Evolutionary conservation across 1,140 invertebrate genomes (phyloP).

Genomic region (Temnothorax nylanderi): DNA sequence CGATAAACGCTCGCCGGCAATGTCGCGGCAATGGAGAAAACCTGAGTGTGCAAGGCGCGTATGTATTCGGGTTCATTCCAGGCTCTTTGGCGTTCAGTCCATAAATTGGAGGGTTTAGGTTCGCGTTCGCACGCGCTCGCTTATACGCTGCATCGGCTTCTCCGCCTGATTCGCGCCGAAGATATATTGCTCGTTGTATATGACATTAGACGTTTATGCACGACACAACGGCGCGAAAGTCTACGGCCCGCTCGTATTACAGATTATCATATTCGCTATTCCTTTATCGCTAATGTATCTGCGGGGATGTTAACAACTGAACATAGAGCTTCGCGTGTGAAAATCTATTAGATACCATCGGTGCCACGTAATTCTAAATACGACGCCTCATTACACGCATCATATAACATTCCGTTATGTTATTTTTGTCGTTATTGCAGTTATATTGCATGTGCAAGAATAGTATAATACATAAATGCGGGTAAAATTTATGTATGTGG

Average conservation of each 20-base stretch:
- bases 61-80: background rate
- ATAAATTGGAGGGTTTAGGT: conserved; percentile 35
- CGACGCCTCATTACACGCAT: conserved; percentile 1
- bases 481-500: background rate
- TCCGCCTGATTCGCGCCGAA: conserved; percentile 8
- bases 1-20: conserved; percentile 19
- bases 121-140: conserved; percentile 1
- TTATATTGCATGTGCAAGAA: background rate
- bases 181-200: conserved; percentile 37
- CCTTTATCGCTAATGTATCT: conserved; percentile 36
- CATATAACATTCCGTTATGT: conserved; percentile 17
- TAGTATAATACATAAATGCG: background rate
- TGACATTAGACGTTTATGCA: conserved; percentile 33
- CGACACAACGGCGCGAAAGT: background rate
- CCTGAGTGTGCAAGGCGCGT: background rate
- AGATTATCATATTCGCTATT: conserved; percentile 45
- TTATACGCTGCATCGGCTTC: background rate
- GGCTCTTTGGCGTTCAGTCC: background rate
- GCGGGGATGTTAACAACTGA: conserved; percentile 1
- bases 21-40: conserved; percentile 25
- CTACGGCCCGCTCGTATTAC: conserved; percentile 40
- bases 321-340: background rate
- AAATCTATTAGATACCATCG: conserved; percentile 17
- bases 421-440: background rate
- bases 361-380: conserved; percentile 25